Base-by-base conservation (phyloP, 2,113 vertebrate species). In the Chunga burmeisteri region DNA sequence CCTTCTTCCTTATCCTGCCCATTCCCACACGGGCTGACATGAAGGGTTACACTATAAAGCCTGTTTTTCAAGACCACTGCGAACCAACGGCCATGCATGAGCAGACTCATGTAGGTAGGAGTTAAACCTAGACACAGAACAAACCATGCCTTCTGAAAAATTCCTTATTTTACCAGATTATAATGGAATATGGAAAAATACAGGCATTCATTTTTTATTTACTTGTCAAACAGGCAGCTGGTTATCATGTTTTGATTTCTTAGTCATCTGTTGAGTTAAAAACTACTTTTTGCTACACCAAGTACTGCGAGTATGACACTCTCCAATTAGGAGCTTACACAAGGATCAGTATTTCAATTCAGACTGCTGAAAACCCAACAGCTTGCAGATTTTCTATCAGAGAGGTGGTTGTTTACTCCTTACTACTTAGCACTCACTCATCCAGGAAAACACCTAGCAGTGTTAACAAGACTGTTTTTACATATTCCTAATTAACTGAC, bases 51-150 rank as follows among this genome's bases (percentile, higher is more conserved):
- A 8, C 7, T 4, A 30, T 2, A 19, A 53, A 77, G 59, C 19
- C 49, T 30, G 15, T 6, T 71, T 26, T 53, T 42, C 52, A 53
- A 71, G 56, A 42, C 23, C 38, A 6, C 1, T 34, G n/a, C 23
- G 25, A 86, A 44, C 11, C 71, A 63, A 21, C 0, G 0, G 67
- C 42, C 19, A 9, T 0, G 1, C 23, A 44, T 1, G 1, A 90
- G 25, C 25, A 66, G 13, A 36, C 11, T 44, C 27, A 6, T 0
- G 7, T 0, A 42, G 23, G 22, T 6, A 44, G 46, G n/a, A 61
- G 49, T 32, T 34, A 68, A 81, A 78, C n/a, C 53, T 5, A 38
- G 10, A 14, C 70, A 67, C 27, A 11, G 56, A 90, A 46, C 36
- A 59, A 59, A 27, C 38, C 19, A 16, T 3, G 30, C 6, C 5